Conservation (phyloP, 1,140 invertebrate genomes). For the Atopsyche davidsoni region DNA sequence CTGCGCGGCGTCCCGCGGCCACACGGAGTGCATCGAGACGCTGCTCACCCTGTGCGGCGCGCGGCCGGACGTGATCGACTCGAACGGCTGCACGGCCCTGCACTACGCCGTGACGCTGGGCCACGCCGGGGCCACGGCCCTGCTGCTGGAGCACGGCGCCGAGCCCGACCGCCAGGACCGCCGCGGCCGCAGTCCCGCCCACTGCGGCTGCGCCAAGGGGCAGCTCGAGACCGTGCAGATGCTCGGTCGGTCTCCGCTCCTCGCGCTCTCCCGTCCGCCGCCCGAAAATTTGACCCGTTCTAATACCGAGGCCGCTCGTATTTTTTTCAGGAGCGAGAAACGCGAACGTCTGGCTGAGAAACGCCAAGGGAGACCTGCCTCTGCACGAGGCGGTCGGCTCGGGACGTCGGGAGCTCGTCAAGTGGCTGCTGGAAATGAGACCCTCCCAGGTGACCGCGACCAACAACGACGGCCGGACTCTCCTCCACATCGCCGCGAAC, state of each 20-base stretch:
- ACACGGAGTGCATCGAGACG: slow-evolving; percentile 86
- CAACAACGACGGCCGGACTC: slow-evolving; percentile 88
- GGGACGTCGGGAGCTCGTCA: slow-evolving; percentile 77
- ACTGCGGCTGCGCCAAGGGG: slow-evolving; percentile 93
- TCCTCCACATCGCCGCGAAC: slow-evolving; percentile 89
- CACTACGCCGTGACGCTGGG: slow-evolving; percentile 95
- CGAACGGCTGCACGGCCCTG: slow-evolving; percentile 89
- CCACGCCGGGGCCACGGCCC: slow-evolving; percentile 88
- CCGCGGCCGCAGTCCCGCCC: slow-evolving; percentile 75
- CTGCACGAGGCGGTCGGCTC: slow-evolving; percentile 93
- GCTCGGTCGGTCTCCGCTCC: slow-evolving; percentile 43
- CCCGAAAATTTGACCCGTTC: background rate
- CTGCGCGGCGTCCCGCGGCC: slow-evolving; percentile 92
- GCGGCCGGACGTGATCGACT: slow-evolving; percentile 78
- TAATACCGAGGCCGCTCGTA: background rate
- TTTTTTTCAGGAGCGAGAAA: slow-evolving; percentile 62
- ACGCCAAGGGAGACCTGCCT: slow-evolving; percentile 84
- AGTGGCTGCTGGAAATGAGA: slow-evolving; percentile 77
- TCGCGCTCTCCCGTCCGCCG: background rate
- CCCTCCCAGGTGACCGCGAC: slow-evolving; percentile 80
- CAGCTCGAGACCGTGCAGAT: slow-evolving; percentile 62
- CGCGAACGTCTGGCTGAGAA: slow-evolving; percentile 88
- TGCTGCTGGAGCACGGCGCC: slow-evolving; percentile 81
- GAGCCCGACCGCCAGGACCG: slow-evolving; percentile 88
- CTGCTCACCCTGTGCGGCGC: slow-evolving; percentile 84